Evolutionary conservation across 2,797 vertebrate species (phyloP).

Genomic region (Rhynchonycteris naso): DNA sequence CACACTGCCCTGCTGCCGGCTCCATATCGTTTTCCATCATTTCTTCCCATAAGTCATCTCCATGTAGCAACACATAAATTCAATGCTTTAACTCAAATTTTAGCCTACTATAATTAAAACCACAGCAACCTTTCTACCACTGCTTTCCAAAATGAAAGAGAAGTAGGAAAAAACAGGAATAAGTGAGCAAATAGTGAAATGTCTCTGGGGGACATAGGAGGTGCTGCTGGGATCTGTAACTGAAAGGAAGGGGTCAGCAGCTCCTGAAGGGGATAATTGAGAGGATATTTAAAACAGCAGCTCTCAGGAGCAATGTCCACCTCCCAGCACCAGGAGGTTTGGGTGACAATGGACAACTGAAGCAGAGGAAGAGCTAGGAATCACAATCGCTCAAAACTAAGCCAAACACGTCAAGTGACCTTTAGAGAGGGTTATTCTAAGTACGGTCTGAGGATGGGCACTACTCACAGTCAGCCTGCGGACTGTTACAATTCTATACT

Average conservation of each 20-base stretch:
- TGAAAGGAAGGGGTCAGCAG: neutral
- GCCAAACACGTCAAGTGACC: neutral
- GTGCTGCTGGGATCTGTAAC: neutral
- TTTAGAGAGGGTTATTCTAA: neutral
- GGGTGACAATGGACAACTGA: neutral
- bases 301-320: neutral
- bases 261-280: neutral
- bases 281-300: neutral
- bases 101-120: neutral
- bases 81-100: neutral
- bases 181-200: neutral
- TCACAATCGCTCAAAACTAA: neutral
- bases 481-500: neutral
- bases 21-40: neutral
- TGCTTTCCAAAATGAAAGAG: constrained; percentile 38
- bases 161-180: neutral
- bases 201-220: neutral
- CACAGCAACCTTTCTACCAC: neutral
- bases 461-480: too few relatives aligned
- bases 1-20: neutral
- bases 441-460: neutral
- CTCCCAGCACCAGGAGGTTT: neutral
- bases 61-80: neutral
- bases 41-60: neutral
- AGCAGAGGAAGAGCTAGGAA: neutral